Evolutionary conservation across 2,113 vertebrate species (phyloP), one percentile per base, ranked within the genome.

Genomic region (Lepisosteus osseus): DNA sequence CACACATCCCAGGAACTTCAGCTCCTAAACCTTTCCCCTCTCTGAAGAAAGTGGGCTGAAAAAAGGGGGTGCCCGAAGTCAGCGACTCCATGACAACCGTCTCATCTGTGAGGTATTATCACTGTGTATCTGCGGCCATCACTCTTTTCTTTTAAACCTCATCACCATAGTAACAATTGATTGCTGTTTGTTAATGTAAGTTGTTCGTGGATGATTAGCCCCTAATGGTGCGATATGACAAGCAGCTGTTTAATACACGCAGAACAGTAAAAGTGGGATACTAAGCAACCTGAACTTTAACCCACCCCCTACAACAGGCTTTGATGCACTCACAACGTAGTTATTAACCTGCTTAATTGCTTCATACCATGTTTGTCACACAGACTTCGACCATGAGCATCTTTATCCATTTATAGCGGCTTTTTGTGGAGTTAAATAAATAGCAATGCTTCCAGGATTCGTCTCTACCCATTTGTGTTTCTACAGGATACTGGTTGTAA

Each of bases 81-180:
- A 89, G 75, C 74, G 77, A 83, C 85, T 84, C 84, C 86, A 87
- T 87, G 80, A 88, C 87, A 85, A 86, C 73, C 77, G 41, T 69
- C 84, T 79, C 82, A 80, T 85, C 82, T 84, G 79, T 51, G 54
- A 82, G 76, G 82, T 84, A 80, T 85, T 83, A 86, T 90, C 82
- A 84, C 77, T 68, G 44, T 81, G 76, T 73, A 44, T 85, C 83
- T 81, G 80, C 76, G 74, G 70, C 41, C 55, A 63, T 68, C 54
- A 70, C 74, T 79, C 75, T 80, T 85, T 82, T 82, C 83, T 83
- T 83, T 81, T 76, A 74, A 72, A 81, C 79, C 79, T 78, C 67
- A 83, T 89, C 86, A 86, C 86, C 85, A 89, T 89, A 80, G 86
- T 80, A 89, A 87, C 83, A 80, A 83, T 81, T 80, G 81, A 88